A percentile compares a stretch with the other conserved stretches of the same genome.
Conservation (phyloP, 2,888 invertebrate genomes). For the Ptycholaimellus sp. region DNA sequence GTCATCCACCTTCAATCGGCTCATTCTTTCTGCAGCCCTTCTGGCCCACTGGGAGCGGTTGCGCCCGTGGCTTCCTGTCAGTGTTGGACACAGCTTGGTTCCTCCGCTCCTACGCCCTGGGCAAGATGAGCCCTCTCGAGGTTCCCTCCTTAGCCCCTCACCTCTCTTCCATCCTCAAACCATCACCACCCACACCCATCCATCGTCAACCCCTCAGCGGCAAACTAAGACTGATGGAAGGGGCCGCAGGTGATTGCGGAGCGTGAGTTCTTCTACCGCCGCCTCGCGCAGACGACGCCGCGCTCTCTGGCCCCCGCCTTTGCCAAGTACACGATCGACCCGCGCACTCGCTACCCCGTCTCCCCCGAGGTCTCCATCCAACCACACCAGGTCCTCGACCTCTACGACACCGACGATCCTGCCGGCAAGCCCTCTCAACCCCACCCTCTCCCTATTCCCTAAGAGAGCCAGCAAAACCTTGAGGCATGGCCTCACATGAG, state of each 20-base stretch:
- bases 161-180: neutral
- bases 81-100: conserved; percentile 90
- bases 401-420: conserved; percentile 8
- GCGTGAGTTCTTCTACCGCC: conserved; percentile 69
- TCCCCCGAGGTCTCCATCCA: conserved; percentile 6
- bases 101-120: conserved; percentile 52
- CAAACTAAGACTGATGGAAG: neutral
- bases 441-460: no score
- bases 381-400: conserved; percentile 6
- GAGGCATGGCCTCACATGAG: neutral
- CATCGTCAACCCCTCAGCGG: neutral
- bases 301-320: conserved; percentile 44
- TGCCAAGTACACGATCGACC: conserved; percentile 27
- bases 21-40: conserved; percentile 44
- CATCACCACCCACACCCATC: neutral
- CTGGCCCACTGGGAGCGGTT: conserved; percentile 97
- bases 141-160: conserved; percentile 1
- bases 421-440: conserved; percentile 7
- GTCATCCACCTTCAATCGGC: no score
- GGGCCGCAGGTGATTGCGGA: conserved; percentile 50
- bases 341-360: conserved; percentile 42
- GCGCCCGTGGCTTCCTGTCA: conserved; percentile 82
- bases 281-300: conserved; percentile 75
- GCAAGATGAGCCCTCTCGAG: conserved; percentile 41
- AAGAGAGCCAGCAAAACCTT: no score